phyloP scores from a whole-genome alignment of 2,888 invertebrate species.

The Zele albiditarsus region DNA sequence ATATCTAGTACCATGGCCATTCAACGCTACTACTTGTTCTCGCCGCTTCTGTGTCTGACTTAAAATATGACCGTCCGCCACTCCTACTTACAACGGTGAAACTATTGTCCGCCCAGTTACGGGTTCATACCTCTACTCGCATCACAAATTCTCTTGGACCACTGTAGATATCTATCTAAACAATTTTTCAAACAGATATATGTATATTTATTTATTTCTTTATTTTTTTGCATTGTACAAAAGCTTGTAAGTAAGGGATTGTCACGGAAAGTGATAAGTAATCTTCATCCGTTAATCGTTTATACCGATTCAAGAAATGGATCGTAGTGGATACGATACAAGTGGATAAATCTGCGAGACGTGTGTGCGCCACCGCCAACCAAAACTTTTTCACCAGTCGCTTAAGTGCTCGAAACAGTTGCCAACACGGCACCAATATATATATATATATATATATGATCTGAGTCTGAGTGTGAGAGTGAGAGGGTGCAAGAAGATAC shows the following conservation, averaged over 20 bases:
- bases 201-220: not conserved
- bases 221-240: not conserved
- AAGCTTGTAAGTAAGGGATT: not conserved
- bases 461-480: too few relatives aligned
- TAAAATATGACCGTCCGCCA: conserved; percentile 68
- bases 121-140: conserved; percentile 34
- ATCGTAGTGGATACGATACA: conserved; percentile 4
- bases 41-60: conserved; percentile 67
- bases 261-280: not conserved
- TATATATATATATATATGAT: not conserved
- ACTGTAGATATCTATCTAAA: not conserved
- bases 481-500: conserved; percentile 17
- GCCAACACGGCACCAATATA: conserved; percentile 52
- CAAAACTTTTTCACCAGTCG: conserved; percentile 43
- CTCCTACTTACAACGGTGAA: conserved; percentile 64
- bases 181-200: not conserved
- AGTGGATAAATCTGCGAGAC: conserved; percentile 27
- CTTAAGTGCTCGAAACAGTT: conserved; percentile 65
- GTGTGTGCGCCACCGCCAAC: conserved; percentile 12
- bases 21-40: conserved; percentile 60
- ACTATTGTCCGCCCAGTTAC: conserved; percentile 61
- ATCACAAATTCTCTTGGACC: not conserved
- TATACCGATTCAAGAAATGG: conserved; percentile 1
- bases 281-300: conserved; percentile 14
- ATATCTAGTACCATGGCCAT: conserved; percentile 36